Evolutionary conservation across 2,113 vertebrate genomes (phyloP), one percentile per base, ranked within the genome.

Genomic region (Rallus limicola): DNA sequence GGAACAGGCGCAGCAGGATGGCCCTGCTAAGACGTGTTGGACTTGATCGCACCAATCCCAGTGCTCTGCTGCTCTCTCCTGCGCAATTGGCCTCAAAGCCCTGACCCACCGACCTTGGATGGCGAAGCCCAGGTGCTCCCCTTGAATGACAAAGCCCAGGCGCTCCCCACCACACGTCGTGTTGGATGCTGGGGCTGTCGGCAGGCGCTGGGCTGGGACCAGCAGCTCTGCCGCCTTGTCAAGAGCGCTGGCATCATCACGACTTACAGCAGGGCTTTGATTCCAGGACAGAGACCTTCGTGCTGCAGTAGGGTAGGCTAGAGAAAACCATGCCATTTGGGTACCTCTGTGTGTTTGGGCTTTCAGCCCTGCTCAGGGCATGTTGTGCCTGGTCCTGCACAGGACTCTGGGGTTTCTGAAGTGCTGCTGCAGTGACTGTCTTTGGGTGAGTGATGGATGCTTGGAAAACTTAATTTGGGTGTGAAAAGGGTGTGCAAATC

Each of bases 281-380:
- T 48, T 48, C 11, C 20, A 9, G 48, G 48, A 48, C 38, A 15
- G 46, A 80, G 53, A 31, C 13, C 64, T 63, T 44, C 12, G 2
- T 0, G 1, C 36, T 67, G 52, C n/a, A 6, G 3, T 9, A 46
- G 40, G 31, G n/a, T 9, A 34, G 21, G 16, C 67, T 80, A 4
- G 4, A 28, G 90, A 24, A 46, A 82, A 25, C 10, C 15, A 9
- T 29, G 28, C 0, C 0, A 33, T 81, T 40, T 1, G 11, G 42
- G 42, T 11, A 12, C 21, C 18, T 29, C 65, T 1, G 0, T 8
- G 1, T 1, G 9, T 6, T 33, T 18, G 4, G 40, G 0, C 78
- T 71, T 36, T 86, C 64, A 81, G 76, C 72, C n/a, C 25, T 4
- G 1, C 58, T 7, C 10, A 60, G 34, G 53, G 31, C 9, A 2